Evolutionary conservation across 2,888 invertebrate species (phyloP).

Genomic region (Ectemnius continuus): DNA sequence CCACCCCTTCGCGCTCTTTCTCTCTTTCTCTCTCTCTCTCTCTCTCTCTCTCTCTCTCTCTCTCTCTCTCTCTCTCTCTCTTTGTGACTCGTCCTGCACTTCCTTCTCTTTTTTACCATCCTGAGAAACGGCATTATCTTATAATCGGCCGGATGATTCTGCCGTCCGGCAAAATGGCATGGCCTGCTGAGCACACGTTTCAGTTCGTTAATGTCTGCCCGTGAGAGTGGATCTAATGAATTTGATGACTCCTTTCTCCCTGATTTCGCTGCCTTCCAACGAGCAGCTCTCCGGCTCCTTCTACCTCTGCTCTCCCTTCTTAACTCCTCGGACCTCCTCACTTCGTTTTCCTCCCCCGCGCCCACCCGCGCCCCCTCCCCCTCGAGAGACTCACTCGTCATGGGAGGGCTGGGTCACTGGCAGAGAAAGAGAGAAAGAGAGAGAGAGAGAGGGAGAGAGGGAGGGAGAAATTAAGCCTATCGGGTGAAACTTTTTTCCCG

Average conservation of each 20-base stretch:
- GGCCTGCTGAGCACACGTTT: slow-evolving; percentile 59
- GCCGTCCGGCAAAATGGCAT: slow-evolving; percentile 55
- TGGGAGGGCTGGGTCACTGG: not conserved
- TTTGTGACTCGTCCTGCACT: not conserved
- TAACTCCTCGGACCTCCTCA: not conserved
- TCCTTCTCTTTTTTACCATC: slow-evolving; percentile 20
- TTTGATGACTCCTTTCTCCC: slow-evolving; percentile 50
- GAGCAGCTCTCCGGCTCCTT: slow-evolving; percentile 23
- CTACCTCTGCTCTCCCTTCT: slow-evolving; percentile 17
- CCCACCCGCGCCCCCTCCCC: not conserved
- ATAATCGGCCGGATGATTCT: slow-evolving; percentile 64
- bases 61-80: slow-evolving; percentile 5
- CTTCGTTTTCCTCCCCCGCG: slow-evolving; percentile 13
- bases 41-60: slow-evolving; percentile 14
- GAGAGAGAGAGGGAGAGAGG: not conserved
- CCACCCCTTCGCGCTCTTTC: no score
- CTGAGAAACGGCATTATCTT: slow-evolving; percentile 58
- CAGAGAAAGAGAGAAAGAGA: not conserved
- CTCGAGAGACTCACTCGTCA: not conserved
- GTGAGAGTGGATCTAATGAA: slow-evolving; percentile 50
- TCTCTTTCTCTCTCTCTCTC: slow-evolving; percentile 3
- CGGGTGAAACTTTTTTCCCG: not conserved
- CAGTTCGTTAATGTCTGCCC: slow-evolving; percentile 56
- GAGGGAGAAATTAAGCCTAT: slow-evolving; percentile 1
- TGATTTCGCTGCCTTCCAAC: slow-evolving; percentile 26